These are phyloP conservation scores for Gortyna flavago DNA, from an alignment of 2,888 invertebrate genomes.

Conservation along the genomic window DNA sequence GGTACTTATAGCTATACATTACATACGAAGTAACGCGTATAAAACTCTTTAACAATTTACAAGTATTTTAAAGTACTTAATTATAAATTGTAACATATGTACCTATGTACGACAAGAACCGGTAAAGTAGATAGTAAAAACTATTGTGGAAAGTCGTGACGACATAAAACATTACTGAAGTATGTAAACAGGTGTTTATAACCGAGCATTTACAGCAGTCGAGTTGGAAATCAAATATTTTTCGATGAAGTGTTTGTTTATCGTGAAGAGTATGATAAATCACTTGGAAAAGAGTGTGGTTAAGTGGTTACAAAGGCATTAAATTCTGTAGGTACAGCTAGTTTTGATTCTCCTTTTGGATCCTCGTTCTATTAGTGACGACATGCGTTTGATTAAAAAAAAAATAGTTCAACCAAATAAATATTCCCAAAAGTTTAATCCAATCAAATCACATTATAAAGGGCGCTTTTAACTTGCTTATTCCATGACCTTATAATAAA, in stretches of 20 bases:
- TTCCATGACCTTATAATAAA: slow-evolving; percentile 12
- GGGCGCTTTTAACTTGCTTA: slow-evolving; percentile 6
- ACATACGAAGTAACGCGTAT: slow-evolving; percentile 13
- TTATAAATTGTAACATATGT: slow-evolving; percentile 29
- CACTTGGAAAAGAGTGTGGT: slow-evolving; percentile 30
- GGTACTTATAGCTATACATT: neutral
- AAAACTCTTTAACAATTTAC: slow-evolving; percentile 29
- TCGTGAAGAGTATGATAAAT: slow-evolving; percentile 38
- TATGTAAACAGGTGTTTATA: slow-evolving; percentile 70
- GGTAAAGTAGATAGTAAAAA: slow-evolving; percentile 47
- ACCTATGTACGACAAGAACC: slow-evolving; percentile 11
- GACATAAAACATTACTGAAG: slow-evolving; percentile 63
- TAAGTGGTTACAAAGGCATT: slow-evolving; percentile 25
- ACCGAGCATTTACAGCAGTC: slow-evolving; percentile 34
- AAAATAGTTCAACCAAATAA: neutral
- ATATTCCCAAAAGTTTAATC: neutral
- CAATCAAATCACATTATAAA: slow-evolving; percentile 9
- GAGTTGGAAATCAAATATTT: slow-evolving; percentile 46
- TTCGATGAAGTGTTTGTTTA: slow-evolving; percentile 43
- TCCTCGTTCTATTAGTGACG: neutral
- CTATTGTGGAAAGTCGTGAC: slow-evolving; percentile 76
- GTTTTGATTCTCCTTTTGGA: slow-evolving; percentile 9
- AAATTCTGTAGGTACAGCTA: slow-evolving; percentile 23
- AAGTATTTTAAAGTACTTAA: slow-evolving; percentile 22
- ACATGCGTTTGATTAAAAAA: neutral